Evolutionary conservation across 2,113 vertebrate genomes (phyloP).

Genomic region (Megaceryle maxima): DNA sequence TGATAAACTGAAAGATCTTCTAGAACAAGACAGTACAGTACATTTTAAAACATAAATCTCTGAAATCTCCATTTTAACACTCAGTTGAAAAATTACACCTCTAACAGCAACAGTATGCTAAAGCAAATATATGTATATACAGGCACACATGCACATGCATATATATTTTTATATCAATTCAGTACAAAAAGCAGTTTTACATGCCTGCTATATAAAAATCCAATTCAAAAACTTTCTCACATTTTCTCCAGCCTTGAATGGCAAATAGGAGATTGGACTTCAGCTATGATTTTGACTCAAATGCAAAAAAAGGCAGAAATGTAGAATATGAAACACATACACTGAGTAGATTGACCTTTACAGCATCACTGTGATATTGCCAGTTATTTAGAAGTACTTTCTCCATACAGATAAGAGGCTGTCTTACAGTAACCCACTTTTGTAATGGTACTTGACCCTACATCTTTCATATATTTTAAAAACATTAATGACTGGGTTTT

Average conservation of each 20-base stretch:
- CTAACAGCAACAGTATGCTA: not conserved
- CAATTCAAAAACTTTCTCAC: not conserved
- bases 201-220: not conserved
- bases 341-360: not conserved
- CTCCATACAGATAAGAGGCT: not conserved
- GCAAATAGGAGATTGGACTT: not conserved
- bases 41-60: not conserved
- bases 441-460: not conserved
- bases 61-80: not conserved
- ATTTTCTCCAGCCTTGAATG: not conserved
- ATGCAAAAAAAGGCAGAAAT: not conserved
- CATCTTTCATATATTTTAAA: not conserved
- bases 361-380: not conserved
- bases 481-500: not conserved
- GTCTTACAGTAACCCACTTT: not conserved
- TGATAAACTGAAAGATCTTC: not conserved
- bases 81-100: not conserved
- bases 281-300: not conserved
- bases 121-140: not conserved
- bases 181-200: not conserved
- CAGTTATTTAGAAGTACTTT: not conserved
- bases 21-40: not conserved
- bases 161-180: not conserved
- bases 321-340: not conserved
- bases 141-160: fast-evolving